Conservation (phyloP, 2,888 invertebrate genomes). For the Chaetogeoica ovagalla region DNA sequence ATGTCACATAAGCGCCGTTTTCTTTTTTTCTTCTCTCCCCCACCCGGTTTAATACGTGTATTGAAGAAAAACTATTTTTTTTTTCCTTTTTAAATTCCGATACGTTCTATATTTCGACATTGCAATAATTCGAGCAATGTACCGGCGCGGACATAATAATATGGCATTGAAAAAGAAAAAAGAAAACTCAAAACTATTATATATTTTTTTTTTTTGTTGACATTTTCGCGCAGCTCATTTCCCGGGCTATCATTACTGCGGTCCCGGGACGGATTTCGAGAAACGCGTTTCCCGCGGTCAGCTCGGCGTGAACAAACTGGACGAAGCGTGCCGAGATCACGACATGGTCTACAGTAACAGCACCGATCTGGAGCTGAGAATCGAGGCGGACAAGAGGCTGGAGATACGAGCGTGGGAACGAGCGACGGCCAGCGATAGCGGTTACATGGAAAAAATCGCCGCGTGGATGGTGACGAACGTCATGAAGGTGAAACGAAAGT, state of each 20-base stretch:
- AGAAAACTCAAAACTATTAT: no score
- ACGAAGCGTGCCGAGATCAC: slow-evolving; percentile 54
- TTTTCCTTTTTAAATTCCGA: no score
- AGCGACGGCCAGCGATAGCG: slow-evolving; percentile 48
- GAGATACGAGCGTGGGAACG: slow-evolving; percentile 53
- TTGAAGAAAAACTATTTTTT: no score
- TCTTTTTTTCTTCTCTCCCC: no score
- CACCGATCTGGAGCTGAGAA: slow-evolving; percentile 23
- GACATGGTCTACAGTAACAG: slow-evolving; percentile 53
- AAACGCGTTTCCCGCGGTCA: slow-evolving; percentile 41
- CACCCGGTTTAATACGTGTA: no score
- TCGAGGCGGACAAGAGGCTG: slow-evolving; percentile 51
- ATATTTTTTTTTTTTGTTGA: no score
- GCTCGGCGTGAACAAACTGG: slow-evolving; percentile 53
- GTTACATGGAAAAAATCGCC: slow-evolving; percentile 52
- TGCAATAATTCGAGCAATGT: no score
- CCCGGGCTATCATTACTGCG: slow-evolving; percentile 53
- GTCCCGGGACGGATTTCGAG: slow-evolving; percentile 59
- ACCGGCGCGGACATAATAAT: no score
- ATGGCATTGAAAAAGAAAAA: no score
- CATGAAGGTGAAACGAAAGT: slow-evolving; percentile 54
- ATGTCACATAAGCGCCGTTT: no score
- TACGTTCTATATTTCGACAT: no score
- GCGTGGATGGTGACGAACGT: slow-evolving; percentile 54
- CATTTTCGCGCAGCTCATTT: slow-evolving; percentile 47